Evolutionary conservation across 2,113 vertebrate genomes (phyloP), one percentile per base, ranked within the genome.

Genomic region (Phalacrocorax carbo): DNA sequence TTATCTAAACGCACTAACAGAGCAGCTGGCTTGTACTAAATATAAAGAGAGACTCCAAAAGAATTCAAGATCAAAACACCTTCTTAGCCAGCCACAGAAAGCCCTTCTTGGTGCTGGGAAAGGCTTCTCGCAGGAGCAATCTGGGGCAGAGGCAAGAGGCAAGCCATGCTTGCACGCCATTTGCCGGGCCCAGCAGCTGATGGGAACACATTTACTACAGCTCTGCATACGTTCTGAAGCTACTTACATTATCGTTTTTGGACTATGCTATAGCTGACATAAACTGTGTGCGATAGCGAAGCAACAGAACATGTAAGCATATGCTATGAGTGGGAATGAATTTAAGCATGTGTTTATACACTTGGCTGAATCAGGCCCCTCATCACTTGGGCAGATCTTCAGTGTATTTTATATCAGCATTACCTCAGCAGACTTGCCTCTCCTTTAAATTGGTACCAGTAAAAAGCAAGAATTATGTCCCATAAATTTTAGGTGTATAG

Each of bases 11-110:
- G 2, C 25, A 79, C 72, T 89, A 93, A 73, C 10, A 87, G 82
- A 89, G n/a, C 58, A 55, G 12, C 36, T 94, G 75, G 30, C 60
- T 93, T 89, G 69, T 77, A 58, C 49, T 82, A 80, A 89, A 69
- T 42, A 66, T 16, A 61, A 83, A 88, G 38, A 77, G 46, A 72
- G 4, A 91, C 54, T 89, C 61, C 52, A 77, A 23, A 95, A 92
- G 66, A 76, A 87, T 34, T 79, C 25, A 42, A 76, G 52, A 87
- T 72, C 38, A 61, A 94, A 91, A 79, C 52, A 83, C 15, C 49
- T 42, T 17, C 54, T 75, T 49, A 65, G 38, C 9, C 52, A 69
- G 44, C 13, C 58, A 32, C 27, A 79, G 48, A 68, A 84, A 84
- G 16, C 20, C 52, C 42, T 52, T 66, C 42, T 46, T 2, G 2